Evolutionary conservation across 2,797 vertebrate genomes (phyloP), one percentile per base, ranked within the genome.

Genomic region (Micromesistius poutassou): DNA sequence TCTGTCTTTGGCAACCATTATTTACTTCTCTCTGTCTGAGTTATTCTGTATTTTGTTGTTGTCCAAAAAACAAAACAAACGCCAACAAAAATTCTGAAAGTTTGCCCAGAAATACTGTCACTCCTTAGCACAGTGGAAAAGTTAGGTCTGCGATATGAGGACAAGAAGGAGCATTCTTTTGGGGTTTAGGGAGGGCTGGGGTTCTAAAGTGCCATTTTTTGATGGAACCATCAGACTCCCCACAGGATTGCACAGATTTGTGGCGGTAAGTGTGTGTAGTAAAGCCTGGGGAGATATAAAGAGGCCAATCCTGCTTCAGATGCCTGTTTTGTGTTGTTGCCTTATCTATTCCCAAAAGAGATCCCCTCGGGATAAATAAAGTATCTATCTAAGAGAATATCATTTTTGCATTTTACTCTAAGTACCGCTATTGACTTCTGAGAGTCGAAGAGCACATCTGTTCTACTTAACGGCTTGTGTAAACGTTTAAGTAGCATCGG

Each of bases 371-470:
- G n/a, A n/a, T n/a, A n/a, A n/a, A n/a, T n/a, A n/a, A n/a, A n/a
- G n/a, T n/a, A n/a, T n/a, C n/a, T n/a, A n/a, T n/a, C n/a, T n/a
- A n/a, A n/a, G n/a, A 28, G n/a, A 25, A 68, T 68, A 25, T 62
- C 22, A 28, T 12, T 68, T 68, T 28, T 68, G n/a, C 25, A 28
- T 68, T 68, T 25, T 28, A 62, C 22, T 62, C 1, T 1, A 62
- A 62, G 55, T 28, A 68, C 62, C 25, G 9, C 62, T 68, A 28
- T 72, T 87, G 84, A 83, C 77, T 68, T 7, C 12, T 38, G 50
- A 28, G 33, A 66, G 33, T 30, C 55, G 36, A 28, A 36, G 62
- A 22, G 22, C 13, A 62, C 42, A 31, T 9, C 40, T 46, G 73
- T 50, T 28, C 12, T 33, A 16, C 14, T 72, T 6, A 50, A 46